Evolutionary conservation across 2,888 invertebrate genomes (phyloP), one percentile per base, ranked within the genome.

Genomic region (Lepas anatifera): DNA sequence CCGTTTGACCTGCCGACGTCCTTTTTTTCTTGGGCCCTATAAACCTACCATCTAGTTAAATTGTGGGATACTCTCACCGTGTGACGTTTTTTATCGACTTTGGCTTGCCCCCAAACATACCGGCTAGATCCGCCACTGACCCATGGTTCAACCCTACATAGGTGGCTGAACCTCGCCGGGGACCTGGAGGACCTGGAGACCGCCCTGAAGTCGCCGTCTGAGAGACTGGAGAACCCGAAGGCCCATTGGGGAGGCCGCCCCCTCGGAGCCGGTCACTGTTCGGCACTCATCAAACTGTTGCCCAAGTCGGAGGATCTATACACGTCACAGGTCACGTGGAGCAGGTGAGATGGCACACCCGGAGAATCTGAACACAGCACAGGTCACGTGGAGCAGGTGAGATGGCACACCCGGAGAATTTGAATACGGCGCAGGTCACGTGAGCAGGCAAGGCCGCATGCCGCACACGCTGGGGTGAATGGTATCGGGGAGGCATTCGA

Each of bases 321-420:
- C 73, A 83, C 90, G 27, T 87, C 90, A 0, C 94, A 95, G 77
- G 90, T 89, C 76, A 88, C 90, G 4, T 92, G 90, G 79, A 88
- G 86, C 76, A 71, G 73, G 74, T 74, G 8, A 35, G 32, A 6
- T 41, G 11, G 41, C n/a, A n/a, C n/a, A n/a, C n/a, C 41, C 41
- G 41, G 41, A 10, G 41, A 16, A 16, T 41, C 41, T 13, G 41
- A 41, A 10, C 10, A 41, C 10, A 10, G 41, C 16, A 41, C 41
- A 41, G 41, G 41, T 41, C 41, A 16, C 41, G 11, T 41, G 2
- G 4, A 16, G 2, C 29, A 29, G 27, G 18, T 29, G 58, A 29
- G 3, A 13, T 58, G 13, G 29, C 58, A 11, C 11, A 29, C 58
- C n/a, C n/a, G n/a, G n/a, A n/a, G n/a, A n/a, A n/a, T n/a, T n/a